A percentile compares a stretch with the other conserved stretches of the same genome.
Conservation (phyloP, 2,797 vertebrate species). For the Enteromius paludinosus region DNA sequence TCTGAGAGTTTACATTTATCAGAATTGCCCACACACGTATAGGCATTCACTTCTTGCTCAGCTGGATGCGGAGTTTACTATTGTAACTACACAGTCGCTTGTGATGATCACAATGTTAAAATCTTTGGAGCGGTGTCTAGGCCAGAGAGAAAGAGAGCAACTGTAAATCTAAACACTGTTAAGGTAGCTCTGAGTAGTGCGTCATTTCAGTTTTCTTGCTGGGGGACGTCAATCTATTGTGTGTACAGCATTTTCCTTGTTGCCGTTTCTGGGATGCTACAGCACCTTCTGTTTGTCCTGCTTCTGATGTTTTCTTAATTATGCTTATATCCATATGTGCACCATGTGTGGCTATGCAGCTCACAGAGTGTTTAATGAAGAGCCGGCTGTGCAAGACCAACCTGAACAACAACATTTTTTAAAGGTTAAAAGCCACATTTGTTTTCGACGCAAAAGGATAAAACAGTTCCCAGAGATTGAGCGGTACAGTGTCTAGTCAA, state of each 20-base stretch:
- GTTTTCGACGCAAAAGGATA: background rate
- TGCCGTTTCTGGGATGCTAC: background rate
- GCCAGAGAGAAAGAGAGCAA: constrained; percentile 2
- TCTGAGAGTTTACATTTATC: constrained; percentile 47
- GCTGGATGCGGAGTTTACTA: constrained; percentile 10
- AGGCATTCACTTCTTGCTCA: background rate
- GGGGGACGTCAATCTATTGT: constrained; percentile 64
- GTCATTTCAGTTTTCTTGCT: constrained; percentile 69
- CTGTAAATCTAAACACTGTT: constrained; percentile 63
- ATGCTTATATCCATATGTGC: constrained; percentile 3
- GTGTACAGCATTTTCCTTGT: constrained; percentile 40
- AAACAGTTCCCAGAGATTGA: background rate
- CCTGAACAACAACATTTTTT: constrained; percentile 59
- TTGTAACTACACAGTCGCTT: constrained; percentile 23
- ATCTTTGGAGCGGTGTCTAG: constrained; percentile 61
- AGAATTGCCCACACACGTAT: constrained; percentile 33
- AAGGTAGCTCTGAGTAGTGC: constrained; percentile 60
- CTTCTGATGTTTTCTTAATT: constrained; percentile 29
- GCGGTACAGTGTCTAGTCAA: background rate
- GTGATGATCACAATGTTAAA: constrained; percentile 49
- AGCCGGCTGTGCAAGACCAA: constrained; percentile 63
- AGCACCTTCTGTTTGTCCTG: constrained; percentile 42
- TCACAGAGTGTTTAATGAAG: background rate
- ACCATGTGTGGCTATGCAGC: background rate
- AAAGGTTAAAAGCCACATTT: background rate